Conservation (phyloP, 2,113 vertebrate genomes). For the Ariopsis seemanni region DNA sequence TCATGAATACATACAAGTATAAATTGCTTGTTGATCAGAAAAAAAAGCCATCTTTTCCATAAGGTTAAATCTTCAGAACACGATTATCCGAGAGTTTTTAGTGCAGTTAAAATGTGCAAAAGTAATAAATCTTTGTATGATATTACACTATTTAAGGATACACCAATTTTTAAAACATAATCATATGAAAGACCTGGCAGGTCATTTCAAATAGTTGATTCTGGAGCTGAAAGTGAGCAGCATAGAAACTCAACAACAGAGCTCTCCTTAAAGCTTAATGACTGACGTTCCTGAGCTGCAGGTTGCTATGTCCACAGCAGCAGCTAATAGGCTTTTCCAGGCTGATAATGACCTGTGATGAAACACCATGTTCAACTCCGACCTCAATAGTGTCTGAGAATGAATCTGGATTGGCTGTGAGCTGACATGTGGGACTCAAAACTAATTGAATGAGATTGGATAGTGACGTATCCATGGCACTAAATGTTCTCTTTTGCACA, state of each 20-base stretch:
- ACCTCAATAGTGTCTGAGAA: not conserved
- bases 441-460: not conserved
- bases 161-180: not conserved
- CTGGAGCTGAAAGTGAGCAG: not conserved
- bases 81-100: not conserved
- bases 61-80: not conserved
- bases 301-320: not conserved
- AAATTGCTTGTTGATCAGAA: not conserved
- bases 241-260: not conserved
- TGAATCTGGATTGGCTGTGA: not conserved
- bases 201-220: not conserved
- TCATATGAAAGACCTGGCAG: not conserved
- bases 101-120: not conserved
- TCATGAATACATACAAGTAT: not conserved
- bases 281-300: not conserved
- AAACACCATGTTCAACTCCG: not conserved
- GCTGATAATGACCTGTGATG: not conserved
- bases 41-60: no score
- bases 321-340: not conserved
- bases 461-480: not conserved
- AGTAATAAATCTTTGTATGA: no score
- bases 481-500: not conserved
- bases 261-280: not conserved
- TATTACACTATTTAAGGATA: not conserved
- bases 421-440: not conserved